Evolutionary conservation across 2,888 invertebrate genomes (phyloP).

Genomic region (Autographa pulchrina): DNA sequence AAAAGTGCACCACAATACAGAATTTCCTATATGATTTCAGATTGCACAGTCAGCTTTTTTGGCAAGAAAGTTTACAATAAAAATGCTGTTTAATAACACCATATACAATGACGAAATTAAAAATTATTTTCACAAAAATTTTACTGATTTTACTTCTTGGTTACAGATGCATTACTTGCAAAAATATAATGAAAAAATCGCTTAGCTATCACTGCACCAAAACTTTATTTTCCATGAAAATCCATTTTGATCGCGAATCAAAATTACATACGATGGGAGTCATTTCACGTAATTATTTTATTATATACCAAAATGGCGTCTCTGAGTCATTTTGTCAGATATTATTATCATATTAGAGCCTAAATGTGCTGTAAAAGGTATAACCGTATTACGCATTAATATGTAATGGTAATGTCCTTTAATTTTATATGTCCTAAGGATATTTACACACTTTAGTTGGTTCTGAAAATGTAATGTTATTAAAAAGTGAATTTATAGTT

Average conservation of each 20-base stretch:
- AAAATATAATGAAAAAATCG: no score
- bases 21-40: no score
- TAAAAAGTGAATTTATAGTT: no score
- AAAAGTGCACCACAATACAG: no score
- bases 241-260: conserved; percentile 59
- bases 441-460: neutral
- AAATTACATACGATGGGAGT: conserved; percentile 52
- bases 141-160: no score
- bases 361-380: conserved; percentile 45
- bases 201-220: conserved; percentile 10
- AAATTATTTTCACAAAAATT: no score
- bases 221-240: conserved; percentile 19
- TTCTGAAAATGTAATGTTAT: no score
- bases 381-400: conserved; percentile 18
- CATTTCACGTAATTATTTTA: conserved; percentile 50
- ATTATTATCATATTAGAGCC: conserved; percentile 53
- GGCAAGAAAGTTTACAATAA: no score
- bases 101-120: no score
- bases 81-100: no score
- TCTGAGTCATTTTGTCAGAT: conserved; percentile 33
- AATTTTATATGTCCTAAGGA: neutral
- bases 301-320: conserved; percentile 54
- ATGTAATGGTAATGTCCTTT: neutral
- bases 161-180: no score
- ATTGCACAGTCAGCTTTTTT: no score